Conservation (phyloP, 2,113 vertebrate species). For the Stercorarius parasiticus region DNA sequence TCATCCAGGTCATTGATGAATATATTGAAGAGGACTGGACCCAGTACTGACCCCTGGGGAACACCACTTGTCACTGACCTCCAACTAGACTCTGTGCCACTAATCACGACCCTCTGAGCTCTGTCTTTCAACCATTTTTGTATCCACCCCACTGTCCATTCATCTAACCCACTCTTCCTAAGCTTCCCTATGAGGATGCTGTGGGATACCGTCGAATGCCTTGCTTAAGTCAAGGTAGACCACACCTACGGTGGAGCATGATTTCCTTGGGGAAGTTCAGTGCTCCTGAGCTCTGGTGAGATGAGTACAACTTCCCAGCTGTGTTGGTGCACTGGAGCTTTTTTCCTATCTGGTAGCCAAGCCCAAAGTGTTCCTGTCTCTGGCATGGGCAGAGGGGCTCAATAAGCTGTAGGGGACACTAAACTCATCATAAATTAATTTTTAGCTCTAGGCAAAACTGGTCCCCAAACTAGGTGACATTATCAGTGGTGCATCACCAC, state of each 20-base stretch:
- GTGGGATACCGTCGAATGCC: too few relatives aligned
- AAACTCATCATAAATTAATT: neutral
- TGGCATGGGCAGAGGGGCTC: neutral
- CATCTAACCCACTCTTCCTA: too few relatives aligned
- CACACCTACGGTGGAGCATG: fast-evolving
- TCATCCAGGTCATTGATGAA: too few relatives aligned
- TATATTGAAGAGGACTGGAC: too few relatives aligned
- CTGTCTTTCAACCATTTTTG: too few relatives aligned
- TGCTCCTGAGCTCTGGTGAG: neutral
- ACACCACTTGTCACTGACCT: too few relatives aligned
- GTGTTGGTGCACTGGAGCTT: neutral
- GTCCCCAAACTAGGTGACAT: neutral
- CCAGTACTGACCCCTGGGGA: too few relatives aligned
- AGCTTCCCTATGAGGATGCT: too few relatives aligned
- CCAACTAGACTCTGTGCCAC: too few relatives aligned
- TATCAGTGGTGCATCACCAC: neutral
- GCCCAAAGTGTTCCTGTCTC: neutral
- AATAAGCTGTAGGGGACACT: neutral
- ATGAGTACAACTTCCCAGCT: fast-evolving
- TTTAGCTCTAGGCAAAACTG: neutral
- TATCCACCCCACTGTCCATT: too few relatives aligned
- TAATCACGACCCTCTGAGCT: too few relatives aligned
- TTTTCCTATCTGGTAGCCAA: neutral
- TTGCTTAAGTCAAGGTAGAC: too few relatives aligned
- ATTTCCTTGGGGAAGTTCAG: neutral